Evolutionary conservation across 1,140 invertebrate genomes (phyloP), one percentile per base, ranked within the genome.

Genomic region (Melitaea cinxia): DNA sequence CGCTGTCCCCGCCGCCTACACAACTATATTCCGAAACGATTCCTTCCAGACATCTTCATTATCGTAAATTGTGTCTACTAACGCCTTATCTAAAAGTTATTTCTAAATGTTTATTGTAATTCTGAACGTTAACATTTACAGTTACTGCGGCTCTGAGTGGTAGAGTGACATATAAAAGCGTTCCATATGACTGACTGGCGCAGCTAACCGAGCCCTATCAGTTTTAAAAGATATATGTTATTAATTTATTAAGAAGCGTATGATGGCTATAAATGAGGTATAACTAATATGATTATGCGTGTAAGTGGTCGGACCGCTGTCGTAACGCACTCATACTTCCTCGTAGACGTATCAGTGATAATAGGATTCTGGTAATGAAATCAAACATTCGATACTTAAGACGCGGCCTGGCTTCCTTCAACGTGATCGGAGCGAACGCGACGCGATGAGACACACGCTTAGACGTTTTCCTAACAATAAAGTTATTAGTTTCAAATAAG

Each of bases 291-390:
- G 14, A 37, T 37, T 37, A 37, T 37, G 1, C 10, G 35, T 14
- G 35, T 37, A 14, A 37, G n/a, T 14, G 5, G n/a, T 15, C 2
- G 9, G 5, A 12, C 5, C 35, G n/a, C n/a, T 37, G 35, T 15
- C 35, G 35, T 37, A 37, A 37, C 12, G n/a, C 14, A 4, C n/a
- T n/a, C 5, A 5, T 37, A n/a, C 14, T 37, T 26, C 24, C 24
- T 26, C 24, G 24, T 26, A 26, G 2, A 26, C 5, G n/a, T 37
- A n/a, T 14, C 35, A 37, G 35, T 4, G 35, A 14, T 37, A 37
- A 37, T 37, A 37, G 35, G 35, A 37, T 37, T 37, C 35, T 37
- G 35, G 35, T 37, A 37, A 37, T 37, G 14, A 37, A 37, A 37
- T 37, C 35, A 15, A n/a, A 26, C n/a, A 26, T 6, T 37, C 35